Base-by-base conservation (phyloP, 1,140 invertebrate genomes). In the Aphaenogaster floridana region DNA sequence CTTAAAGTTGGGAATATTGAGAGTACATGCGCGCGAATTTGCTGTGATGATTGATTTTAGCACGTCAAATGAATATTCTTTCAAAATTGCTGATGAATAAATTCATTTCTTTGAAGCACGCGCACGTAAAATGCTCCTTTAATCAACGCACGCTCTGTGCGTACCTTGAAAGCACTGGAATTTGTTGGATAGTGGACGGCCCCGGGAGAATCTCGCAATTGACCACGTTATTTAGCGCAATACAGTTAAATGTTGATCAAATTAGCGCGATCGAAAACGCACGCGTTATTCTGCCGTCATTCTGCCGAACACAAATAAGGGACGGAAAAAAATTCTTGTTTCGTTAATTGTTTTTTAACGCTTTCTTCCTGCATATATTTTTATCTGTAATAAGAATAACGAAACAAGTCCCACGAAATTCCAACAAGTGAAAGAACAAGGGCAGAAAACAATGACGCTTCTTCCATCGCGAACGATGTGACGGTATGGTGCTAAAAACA, bases 81-180 rank as follows among this genome's bases (percentile, higher is more conserved):
- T 61, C 54, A 42, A 77, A 59, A 77, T 45, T 39, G 36, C 39
- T 59, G 74, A 42, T 50, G 9, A 28, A 77, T 77, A 45, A 61
- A 77, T 77, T 77, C 54, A 59, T 52, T 77, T 50, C 69, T 77
- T 61, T 59, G 54, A 42, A 61, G 57, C 74, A 42, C 9, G 39
- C 11, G 15, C 36, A 42, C 13, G 9, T 42, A 13, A 15, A 61
- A 77, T 9, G 54, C 5, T 52, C 13, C 54, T 61, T 77, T 77
- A 59, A 77, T 77, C 52, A 77, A 77, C 54, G 74, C 54, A 28
- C 3, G 17, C n/a, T 45, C 54, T 59, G n/a, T 59, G 54, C 74
- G 39, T 77, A 57, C 54, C n/a, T 59, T 77, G 50, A 57, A 59
- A 59, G 54, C 74, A n/a, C 21, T 28, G 54, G 45, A 77, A 61